These are phyloP conservation scores for Microplitis mediator DNA, from an alignment of 1,140 invertebrate species.

Conservation along the genomic window DNA sequence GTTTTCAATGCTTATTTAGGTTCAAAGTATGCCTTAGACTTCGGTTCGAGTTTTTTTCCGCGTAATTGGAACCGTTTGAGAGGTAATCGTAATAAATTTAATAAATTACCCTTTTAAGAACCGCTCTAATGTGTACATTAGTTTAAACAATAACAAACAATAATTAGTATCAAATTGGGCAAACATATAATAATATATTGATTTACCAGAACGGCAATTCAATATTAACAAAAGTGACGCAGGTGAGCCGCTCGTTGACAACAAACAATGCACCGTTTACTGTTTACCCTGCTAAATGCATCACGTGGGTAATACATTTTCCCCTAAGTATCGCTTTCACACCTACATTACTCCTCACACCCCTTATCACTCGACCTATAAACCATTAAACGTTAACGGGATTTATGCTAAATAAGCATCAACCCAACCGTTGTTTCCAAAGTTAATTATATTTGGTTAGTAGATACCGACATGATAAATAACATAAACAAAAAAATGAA, in stretches of 20 bases:
- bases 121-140: too few species aligned
- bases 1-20: too few species aligned
- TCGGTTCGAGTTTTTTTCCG: too few species aligned
- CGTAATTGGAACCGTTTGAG: too few species aligned
- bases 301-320: slow-evolving; percentile 11
- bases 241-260: slow-evolving; percentile 15
- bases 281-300: slow-evolving; percentile 28
- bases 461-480: not conserved
- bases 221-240: slow-evolving; percentile 28
- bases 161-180: not conserved
- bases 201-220: slow-evolving; percentile 12
- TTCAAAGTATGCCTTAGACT: too few species aligned
- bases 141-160: too few species aligned
- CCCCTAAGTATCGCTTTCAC: not conserved
- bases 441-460: slow-evolving; percentile 13
- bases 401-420: slow-evolving; percentile 27
- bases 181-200: not conserved
- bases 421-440: not conserved
- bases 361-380: not conserved
- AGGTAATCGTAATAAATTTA: too few species aligned
- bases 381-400: slow-evolving; percentile 18
- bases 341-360: not conserved
- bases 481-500: slow-evolving; percentile 4
- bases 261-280: slow-evolving; percentile 22
- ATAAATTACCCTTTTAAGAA: too few species aligned